A percentile compares a stretch with the other conserved stretches of the same genome.
phyloP scores from a whole-genome alignment of 2,888 invertebrate genomes.

The Aporophyla nigra region DNA sequence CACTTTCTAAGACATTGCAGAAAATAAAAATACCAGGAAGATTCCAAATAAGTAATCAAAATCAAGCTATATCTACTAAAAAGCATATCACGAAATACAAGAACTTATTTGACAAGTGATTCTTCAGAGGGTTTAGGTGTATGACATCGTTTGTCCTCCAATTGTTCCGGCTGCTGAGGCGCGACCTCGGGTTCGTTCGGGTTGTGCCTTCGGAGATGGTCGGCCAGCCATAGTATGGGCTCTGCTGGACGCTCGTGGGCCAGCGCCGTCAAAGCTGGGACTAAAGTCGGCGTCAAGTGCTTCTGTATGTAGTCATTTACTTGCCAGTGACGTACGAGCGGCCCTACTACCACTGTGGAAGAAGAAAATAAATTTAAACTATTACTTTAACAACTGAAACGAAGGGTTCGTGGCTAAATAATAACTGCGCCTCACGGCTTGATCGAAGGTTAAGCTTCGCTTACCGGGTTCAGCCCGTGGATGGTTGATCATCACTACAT shows the following conservation, averaged over 20 bases:
- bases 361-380: conserved; percentile 19
- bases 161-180: conserved; percentile 72
- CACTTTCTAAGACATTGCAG: too few relatives aligned
- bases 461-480: too few relatives aligned
- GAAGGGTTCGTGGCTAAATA: too few relatives aligned
- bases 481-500: too few relatives aligned
- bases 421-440: too few relatives aligned
- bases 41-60: neutral
- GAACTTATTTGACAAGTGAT: conserved; percentile 63
- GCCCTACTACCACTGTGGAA: conserved; percentile 93
- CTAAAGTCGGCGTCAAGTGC: conserved; percentile 92
- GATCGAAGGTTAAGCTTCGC: too few relatives aligned
- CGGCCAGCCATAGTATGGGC: conserved; percentile 95
- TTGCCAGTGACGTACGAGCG: conserved; percentile 91
- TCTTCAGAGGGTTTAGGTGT: conserved; percentile 81
- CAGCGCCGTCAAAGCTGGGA: conserved; percentile 92
- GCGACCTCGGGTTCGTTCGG: conserved; percentile 92
- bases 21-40: neutral
- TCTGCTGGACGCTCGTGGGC: conserved; percentile 94
- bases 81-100: neutral
- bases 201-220: conserved; percentile 94
- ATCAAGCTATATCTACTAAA: neutral
- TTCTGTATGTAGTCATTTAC: conserved; percentile 93
- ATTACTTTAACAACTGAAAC: neutral
- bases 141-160: conserved; percentile 79